phyloP scores from a whole-genome alignment of 1,140 invertebrate species.

The Platorchestia sp. region DNA sequence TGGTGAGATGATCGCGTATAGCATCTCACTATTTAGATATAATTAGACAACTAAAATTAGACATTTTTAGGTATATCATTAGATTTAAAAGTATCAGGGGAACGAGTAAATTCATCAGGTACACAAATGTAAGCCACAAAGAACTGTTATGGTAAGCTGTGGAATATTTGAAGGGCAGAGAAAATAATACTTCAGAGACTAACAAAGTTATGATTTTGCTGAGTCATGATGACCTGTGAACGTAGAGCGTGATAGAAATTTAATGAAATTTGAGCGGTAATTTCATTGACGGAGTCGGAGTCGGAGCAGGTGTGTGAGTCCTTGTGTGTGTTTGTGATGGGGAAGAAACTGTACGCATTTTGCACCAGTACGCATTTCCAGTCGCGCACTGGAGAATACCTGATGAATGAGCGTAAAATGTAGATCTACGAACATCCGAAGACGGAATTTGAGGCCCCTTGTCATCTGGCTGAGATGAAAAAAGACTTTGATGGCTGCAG shows the following conservation, averaged over 20 bases:
- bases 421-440: background rate
- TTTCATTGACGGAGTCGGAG: background rate
- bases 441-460: background rate
- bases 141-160: background rate
- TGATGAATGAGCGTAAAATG: background rate
- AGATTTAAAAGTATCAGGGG: background rate
- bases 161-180: background rate
- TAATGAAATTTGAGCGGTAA: background rate
- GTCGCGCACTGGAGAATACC: too few species aligned
- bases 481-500: background rate
- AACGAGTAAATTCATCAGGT: background rate
- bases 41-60: too few species aligned
- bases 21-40: too few species aligned
- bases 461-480: background rate
- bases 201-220: background rate
- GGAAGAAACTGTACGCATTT: background rate
- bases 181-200: background rate
- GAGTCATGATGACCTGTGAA: background rate
- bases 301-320: background rate
- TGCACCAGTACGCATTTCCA: too few species aligned
- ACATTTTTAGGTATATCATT: too few species aligned
- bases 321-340: too few species aligned
- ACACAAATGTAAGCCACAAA: background rate
- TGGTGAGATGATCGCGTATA: too few species aligned
- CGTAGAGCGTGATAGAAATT: background rate